These are phyloP conservation scores for Podarcis lilfordi DNA, from an alignment of 2,797 vertebrate genomes.

Conservation along the genomic window DNA sequence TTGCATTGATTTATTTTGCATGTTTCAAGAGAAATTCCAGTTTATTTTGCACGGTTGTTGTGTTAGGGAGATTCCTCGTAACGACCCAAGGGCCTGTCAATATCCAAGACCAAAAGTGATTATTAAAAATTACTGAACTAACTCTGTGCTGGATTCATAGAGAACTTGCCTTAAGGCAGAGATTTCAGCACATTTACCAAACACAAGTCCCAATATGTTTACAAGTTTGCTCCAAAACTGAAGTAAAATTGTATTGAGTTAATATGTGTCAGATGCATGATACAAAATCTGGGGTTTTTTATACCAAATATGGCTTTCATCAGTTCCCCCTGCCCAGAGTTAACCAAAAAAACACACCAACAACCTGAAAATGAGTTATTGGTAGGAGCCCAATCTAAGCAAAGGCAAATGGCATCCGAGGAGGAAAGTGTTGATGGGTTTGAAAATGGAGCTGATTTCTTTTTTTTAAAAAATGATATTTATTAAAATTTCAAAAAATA, in stretches of 20 bases:
- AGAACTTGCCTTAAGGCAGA: neutral
- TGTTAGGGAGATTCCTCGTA: neutral
- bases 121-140: neutral
- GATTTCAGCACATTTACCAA: neutral
- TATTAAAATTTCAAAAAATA: too few relatives aligned
- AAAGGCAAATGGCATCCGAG: neutral
- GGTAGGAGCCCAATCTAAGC: neutral
- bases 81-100: neutral
- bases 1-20: neutral
- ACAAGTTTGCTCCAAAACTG: neutral
- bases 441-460: slow-evolving; percentile 10
- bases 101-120: neutral
- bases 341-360: neutral
- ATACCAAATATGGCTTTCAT: neutral
- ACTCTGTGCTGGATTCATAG: neutral
- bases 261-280: neutral
- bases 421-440: neutral
- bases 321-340: neutral
- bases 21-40: neutral
- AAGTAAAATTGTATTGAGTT: neutral
- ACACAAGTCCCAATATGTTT: neutral
- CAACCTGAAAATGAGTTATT: neutral
- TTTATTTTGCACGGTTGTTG: too few relatives aligned
- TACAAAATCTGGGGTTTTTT: neutral
- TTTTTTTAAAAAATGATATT: too few relatives aligned